These are phyloP conservation scores for Lacerta agilis DNA, from an alignment of 2,797 vertebrate species.

Conservation along the genomic window DNA sequence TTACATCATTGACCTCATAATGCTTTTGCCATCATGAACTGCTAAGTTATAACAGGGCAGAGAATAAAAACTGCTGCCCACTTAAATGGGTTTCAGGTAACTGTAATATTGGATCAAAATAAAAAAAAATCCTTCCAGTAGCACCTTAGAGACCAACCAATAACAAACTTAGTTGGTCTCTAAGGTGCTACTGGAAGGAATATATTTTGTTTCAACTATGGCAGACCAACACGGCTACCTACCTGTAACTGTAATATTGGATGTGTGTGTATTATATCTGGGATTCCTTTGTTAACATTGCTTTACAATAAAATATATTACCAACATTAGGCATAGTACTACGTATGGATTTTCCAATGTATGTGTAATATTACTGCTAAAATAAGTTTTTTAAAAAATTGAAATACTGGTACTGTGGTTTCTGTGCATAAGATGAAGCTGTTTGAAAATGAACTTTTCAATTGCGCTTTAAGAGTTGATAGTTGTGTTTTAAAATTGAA, in stretches of 20 bases:
- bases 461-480: constrained; percentile 1
- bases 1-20: constrained; percentile 30
- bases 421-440: background rate
- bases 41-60: background rate
- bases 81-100: constrained; percentile 8
- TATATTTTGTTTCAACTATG: too few relatives aligned
- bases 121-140: too few relatives aligned
- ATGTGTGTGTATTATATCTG: background rate
- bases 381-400: background rate
- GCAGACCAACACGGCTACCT: too few relatives aligned
- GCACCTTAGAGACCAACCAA: too few relatives aligned
- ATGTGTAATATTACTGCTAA: background rate
- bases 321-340: constrained; percentile 10
- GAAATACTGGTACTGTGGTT: background rate
- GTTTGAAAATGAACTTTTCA: background rate
- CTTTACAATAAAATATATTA: constrained; percentile 21
- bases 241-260: background rate
- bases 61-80: background rate
- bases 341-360: background rate
- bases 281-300: constrained; percentile 3
- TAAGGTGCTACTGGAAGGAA: too few relatives aligned
- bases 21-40: constrained; percentile 24
- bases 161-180: too few relatives aligned
- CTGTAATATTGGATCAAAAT: background rate
- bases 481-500: background rate